Percentiles rank a stretch among this genome's conserved stretches.
Conservation (phyloP, 2,797 vertebrate species). For the Peromyscus nudipes region DNA sequence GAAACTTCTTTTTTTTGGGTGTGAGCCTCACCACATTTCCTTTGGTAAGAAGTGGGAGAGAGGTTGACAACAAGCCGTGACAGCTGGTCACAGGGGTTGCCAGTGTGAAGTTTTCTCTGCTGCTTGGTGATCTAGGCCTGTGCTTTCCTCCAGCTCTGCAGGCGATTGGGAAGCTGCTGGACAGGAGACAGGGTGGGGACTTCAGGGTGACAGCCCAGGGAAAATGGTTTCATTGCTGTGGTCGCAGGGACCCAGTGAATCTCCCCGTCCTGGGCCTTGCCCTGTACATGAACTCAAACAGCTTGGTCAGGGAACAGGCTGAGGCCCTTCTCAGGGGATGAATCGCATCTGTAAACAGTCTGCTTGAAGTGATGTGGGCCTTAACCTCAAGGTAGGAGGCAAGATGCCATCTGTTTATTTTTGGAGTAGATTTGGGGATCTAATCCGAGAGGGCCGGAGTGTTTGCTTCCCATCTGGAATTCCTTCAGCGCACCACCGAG, state of each 20-base stretch:
- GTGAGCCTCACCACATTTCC: neutral
- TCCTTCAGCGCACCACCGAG: neutral
- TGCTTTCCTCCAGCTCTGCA: neutral
- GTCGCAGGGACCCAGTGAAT: neutral
- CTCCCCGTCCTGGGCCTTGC: constrained; percentile 47
- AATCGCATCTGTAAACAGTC: constrained; percentile 75
- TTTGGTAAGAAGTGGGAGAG: neutral
- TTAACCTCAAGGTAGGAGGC: constrained; percentile 72
- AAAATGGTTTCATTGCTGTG: constrained; percentile 46
- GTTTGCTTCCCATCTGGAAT: constrained; percentile 23
- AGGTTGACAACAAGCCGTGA: neutral
- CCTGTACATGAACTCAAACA: constrained; percentile 78
- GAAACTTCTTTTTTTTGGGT: neutral
- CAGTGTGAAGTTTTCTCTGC: neutral
- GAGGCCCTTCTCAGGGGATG: constrained; percentile 61
- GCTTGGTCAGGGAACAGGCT: constrained; percentile 52
- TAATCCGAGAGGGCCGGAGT: constrained; percentile 5
- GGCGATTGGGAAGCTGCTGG: neutral
- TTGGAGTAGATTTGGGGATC: constrained; percentile 57
- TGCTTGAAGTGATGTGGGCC: constrained; percentile 61
- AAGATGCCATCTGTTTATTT: constrained; percentile 76
- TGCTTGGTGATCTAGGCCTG: neutral
- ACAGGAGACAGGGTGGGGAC: neutral
- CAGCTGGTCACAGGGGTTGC: neutral
- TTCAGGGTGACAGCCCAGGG: neutral